Conservation (phyloP, 30 jellyfish, hydroid and myxozoan species). For the Mastigias papua region DNA sequence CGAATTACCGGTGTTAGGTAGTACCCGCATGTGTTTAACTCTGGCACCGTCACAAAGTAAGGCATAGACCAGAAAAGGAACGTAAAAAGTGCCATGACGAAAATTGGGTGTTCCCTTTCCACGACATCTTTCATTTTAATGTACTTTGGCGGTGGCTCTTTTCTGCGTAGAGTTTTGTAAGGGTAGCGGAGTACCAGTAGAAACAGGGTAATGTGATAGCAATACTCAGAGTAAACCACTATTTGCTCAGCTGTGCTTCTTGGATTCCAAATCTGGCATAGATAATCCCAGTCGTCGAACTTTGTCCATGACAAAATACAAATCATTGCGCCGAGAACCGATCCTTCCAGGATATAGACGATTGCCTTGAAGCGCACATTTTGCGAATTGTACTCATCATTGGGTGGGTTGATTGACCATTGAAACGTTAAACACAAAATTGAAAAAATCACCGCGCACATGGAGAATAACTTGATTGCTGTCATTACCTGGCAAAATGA, state of each 20-base stretch:
- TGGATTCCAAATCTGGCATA: conserved; percentile 78
- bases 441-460: conserved; percentile 81
- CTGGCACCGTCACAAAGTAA: conserved; percentile 80
- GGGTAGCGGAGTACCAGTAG: conserved; percentile 82
- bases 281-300: conserved; percentile 90
- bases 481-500: conserved; percentile 91
- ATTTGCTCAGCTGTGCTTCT: conserved; percentile 79
- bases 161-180: conserved; percentile 65
- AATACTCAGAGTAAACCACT: conserved; percentile 71
- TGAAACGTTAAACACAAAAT: conserved; percentile 82
- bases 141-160: conserved; percentile 59
- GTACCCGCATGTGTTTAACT: conserved; percentile 41
- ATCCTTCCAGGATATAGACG: conserved; percentile 93
- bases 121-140: conserved; percentile 63
- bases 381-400: conserved; percentile 59
- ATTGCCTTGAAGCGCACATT: conserved; percentile 96
- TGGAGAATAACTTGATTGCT: conserved; percentile 84
- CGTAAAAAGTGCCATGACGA: conserved; percentile 77
- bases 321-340: conserved; percentile 88
- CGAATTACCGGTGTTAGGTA: conserved; percentile 59
- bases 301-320: conserved; percentile 93
- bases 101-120: conserved; percentile 88
- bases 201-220: conserved; percentile 65
- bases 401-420: conserved; percentile 75
- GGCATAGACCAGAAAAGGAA: conserved; percentile 79